phyloP scores from a whole-genome alignment of 1,140 invertebrate species.

The Holcopasites calliopsidis region DNA sequence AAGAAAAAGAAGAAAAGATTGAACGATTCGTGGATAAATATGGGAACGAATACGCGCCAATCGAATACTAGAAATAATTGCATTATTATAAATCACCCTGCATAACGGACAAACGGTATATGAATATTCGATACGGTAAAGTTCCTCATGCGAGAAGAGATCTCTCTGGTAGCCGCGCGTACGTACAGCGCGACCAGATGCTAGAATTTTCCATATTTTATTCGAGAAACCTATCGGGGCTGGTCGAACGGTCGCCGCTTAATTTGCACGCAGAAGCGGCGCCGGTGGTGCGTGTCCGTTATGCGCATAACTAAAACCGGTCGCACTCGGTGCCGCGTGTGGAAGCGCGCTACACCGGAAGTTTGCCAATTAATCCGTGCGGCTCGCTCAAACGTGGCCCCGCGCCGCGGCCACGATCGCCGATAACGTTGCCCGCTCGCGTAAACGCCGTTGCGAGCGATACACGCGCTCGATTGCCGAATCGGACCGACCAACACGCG shows the following conservation, averaged over 20 bases:
- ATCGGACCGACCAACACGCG: constrained; percentile 1
- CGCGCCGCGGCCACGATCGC: constrained; percentile 36
- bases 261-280: constrained; percentile 58
- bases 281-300: constrained; percentile 50
- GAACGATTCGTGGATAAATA: too few species aligned
- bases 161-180: too few species aligned
- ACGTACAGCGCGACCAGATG: too few species aligned
- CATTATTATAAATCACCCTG: too few species aligned
- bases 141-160: background rate
- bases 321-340: constrained; percentile 30
- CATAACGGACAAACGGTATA: too few species aligned
- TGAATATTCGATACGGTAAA: background rate
- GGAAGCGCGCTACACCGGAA: constrained; percentile 53
- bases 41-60: too few species aligned
- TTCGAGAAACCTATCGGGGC: constrained; percentile 7
- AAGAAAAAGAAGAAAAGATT: too few species aligned
- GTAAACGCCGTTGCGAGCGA: constrained; percentile 18
- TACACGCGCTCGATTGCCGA: constrained; percentile 6
- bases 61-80: too few species aligned
- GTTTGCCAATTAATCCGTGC: constrained; percentile 60
- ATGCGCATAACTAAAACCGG: constrained; percentile 55
- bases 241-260: constrained; percentile 53
- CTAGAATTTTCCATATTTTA: constrained; percentile 58
- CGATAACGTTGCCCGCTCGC: constrained; percentile 51
- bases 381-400: constrained; percentile 36